phyloP scores from a whole-genome alignment of 2,888 invertebrate species.

The Phytoseiulus persimilis region DNA sequence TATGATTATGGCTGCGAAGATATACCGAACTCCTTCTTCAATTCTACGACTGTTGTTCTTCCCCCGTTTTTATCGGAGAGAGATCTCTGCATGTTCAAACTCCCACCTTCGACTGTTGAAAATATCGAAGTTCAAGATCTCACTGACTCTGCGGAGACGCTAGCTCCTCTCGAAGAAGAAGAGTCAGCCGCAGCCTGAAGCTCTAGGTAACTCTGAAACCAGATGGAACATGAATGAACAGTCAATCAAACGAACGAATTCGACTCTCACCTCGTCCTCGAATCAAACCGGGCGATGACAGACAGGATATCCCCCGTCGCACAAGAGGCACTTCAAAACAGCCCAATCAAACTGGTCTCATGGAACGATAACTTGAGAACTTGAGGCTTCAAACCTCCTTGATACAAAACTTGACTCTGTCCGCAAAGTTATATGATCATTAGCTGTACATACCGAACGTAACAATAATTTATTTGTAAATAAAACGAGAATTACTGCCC shows the following conservation, averaged over 20 bases:
- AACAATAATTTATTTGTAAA: not conserved
- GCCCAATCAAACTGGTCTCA: not conserved
- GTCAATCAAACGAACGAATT: not conserved
- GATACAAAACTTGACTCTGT: not conserved
- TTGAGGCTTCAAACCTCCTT: not conserved
- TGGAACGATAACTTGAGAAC: not conserved
- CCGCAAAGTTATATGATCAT: not conserved
- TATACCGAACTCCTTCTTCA: constrained; percentile 46
- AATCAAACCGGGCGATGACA: not conserved
- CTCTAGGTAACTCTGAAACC: not conserved
- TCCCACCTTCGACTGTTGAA: constrained; percentile 34
- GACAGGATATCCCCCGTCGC: not conserved
- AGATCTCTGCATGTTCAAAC: constrained; percentile 36
- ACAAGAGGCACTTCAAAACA: not conserved
- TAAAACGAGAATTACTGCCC: not conserved
- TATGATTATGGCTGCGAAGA: constrained; percentile 46
- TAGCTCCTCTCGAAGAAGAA: constrained; percentile 24
- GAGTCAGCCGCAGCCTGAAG: not conserved
- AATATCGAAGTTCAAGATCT: constrained; percentile 33
- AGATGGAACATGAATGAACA: not conserved
- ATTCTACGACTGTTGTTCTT: constrained; percentile 28
- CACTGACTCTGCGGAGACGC: constrained; percentile 22
- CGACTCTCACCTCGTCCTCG: not conserved
- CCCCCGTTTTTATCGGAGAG: constrained; percentile 34
- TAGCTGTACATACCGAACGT: not conserved